phyloP scores from a whole-genome alignment of 2,797 vertebrate genomes.

The Vespertilio murinus region DNA sequence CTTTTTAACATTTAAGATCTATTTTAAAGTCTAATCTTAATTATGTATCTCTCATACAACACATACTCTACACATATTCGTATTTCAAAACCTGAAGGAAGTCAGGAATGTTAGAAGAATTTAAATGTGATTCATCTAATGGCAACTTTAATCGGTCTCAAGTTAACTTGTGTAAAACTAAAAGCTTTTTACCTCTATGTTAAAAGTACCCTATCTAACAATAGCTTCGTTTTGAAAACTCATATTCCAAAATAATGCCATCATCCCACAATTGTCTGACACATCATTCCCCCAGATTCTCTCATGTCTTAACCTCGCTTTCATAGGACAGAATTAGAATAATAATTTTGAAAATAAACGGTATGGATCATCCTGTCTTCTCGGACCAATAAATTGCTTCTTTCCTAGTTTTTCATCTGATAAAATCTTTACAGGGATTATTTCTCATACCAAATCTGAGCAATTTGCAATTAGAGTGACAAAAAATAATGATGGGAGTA shows the following conservation, averaged over 20 bases:
- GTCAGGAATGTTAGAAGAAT: not conserved
- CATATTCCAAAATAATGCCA: not conserved
- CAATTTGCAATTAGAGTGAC: not conserved
- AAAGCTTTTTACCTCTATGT: not conserved
- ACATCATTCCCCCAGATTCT: not conserved
- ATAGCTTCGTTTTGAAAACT: not conserved
- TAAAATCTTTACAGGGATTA: not conserved
- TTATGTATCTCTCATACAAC: not conserved
- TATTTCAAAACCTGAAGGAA: constrained; percentile 32
- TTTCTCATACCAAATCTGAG: not conserved
- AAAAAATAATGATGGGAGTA: not conserved
- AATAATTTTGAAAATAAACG: not conserved
- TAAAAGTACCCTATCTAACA: not conserved
- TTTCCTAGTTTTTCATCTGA: not conserved
- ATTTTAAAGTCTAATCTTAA: constrained; percentile 7
- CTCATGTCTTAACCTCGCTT: not conserved
- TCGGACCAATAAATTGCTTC: not conserved
- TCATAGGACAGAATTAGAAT: not conserved
- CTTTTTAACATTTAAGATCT: constrained; percentile 45
- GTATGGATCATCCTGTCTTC: not conserved
- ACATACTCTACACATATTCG: not conserved
- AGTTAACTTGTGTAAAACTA: not conserved
- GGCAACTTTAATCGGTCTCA: constrained; percentile 16
- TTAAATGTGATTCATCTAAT: not conserved
- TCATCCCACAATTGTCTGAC: not conserved